Evolutionary conservation across 2,797 vertebrate species (phyloP).

Genomic region (Micromesistius poutassou): DNA sequence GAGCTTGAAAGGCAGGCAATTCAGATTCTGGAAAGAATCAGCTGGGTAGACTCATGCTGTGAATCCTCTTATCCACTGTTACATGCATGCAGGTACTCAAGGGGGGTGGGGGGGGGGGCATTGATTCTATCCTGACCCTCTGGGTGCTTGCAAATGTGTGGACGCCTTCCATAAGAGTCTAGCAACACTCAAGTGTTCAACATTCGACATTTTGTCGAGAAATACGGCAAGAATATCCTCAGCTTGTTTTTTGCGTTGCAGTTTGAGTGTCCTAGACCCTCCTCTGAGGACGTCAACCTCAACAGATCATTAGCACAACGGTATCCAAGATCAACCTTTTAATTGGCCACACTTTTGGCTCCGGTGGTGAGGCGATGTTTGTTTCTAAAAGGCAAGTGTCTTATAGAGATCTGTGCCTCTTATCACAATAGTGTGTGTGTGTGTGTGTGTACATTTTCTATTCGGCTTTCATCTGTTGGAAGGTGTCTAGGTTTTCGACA

Average conservation of each 20-base stretch:
- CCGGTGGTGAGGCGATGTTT: too few relatives aligned
- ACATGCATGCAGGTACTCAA: constrained; percentile 50
- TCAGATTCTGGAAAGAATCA: constrained; percentile 43
- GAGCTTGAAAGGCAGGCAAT: constrained; percentile 42
- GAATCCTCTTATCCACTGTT: constrained; percentile 46
- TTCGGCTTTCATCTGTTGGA: too few relatives aligned
- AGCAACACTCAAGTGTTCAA: background rate
- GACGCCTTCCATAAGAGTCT: background rate
- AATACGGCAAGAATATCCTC: too few relatives aligned
- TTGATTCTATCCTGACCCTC: constrained; percentile 30
- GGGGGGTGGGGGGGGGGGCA: background rate
- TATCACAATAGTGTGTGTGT: constrained; percentile 9
- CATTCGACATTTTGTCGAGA: background rate
- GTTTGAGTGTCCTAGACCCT: too few relatives aligned
- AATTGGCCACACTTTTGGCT: too few relatives aligned
- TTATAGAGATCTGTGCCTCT: constrained; percentile 19
- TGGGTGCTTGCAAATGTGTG: background rate
- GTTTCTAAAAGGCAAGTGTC: background rate
- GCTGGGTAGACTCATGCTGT: constrained; percentile 50
- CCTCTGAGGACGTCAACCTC: too few relatives aligned
- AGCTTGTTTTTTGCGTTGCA: too few relatives aligned
- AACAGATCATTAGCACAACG: too few relatives aligned
- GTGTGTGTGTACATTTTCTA: too few relatives aligned
- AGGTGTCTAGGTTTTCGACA: background rate
- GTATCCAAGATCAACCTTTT: too few relatives aligned